Base-by-base conservation (phyloP, 1,140 invertebrate species). In the Arctopsyche grandis region DNA sequence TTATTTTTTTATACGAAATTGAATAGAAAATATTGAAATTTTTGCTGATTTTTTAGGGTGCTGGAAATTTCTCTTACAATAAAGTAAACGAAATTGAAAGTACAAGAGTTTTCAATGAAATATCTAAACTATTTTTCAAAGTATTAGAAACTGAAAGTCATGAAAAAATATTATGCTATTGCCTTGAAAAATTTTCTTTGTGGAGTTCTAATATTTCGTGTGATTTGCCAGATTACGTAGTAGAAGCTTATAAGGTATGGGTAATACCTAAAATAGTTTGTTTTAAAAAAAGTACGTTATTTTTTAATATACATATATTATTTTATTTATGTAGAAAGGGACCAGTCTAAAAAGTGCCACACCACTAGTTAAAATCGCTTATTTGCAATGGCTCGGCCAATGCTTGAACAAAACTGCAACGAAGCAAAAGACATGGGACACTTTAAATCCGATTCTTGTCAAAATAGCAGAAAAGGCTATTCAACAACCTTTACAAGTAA, bases 61-160 rank as follows among this genome's bases (percentile, higher is more conserved):
- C 96, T 75, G 95, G 96, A 24, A 93, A 93, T 84, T 89, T 97
- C 38, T 95, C 93, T 84, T 90, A 91, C 75, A 94, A 97, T 84
- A 88, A 89, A 9, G 92, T 96, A 12, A 85, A 88, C 16, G 91
- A 90, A 1, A 89, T 88, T 5, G 89, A 91, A 69, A 84, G 91
- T 0, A 87, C 91, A 79, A 86, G 88, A 79, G 86, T 97, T 74
- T 91, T 93, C 69, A 86, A 90, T 69, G 89, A 87, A 29, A 92
- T 93, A 3, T 88, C 91, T 0, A 89, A 92, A 46, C 89, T 93
- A 78, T 94, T 96, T 84, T 89, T 94, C 14, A 94, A 94, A 84
- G 91, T 96, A 21, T 88, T 98, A 21, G 94, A 97, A 84, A 91
- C 91, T 43, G 97, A 99, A 90, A 94, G 95, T 69, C 96, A 98